Conservation (phyloP, 2,888 invertebrate species). For the Laspeyria flexula region DNA sequence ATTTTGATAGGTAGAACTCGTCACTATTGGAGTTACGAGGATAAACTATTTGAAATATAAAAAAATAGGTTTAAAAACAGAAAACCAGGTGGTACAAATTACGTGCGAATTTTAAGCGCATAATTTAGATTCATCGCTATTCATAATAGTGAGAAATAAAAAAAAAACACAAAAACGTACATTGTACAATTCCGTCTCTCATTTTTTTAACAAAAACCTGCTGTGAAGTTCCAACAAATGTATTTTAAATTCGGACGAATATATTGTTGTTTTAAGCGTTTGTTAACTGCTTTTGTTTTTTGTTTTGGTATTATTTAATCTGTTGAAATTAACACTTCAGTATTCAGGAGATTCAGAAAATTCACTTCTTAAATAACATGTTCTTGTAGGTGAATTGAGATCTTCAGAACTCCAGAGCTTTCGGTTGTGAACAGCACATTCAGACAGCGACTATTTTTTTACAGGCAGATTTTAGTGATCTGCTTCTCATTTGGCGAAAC, state of each 20-base stretch:
- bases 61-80: background rate
- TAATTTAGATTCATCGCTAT: background rate
- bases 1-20: no score
- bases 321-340: background rate
- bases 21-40: no score
- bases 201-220: constrained; percentile 1
- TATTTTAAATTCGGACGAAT: background rate
- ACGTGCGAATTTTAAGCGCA: background rate
- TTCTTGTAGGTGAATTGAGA: no score
- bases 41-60: no score
- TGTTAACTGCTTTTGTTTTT: background rate
- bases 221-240: background rate
- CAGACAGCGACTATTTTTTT: no score
- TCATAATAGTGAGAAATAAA: constrained; percentile 1
- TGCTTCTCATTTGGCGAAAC: no score
- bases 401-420: no score
- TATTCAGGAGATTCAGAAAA: no score
- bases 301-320: background rate
- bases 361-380: no score
- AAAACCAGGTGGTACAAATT: no score
- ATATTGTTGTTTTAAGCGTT: background rate
- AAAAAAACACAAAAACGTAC: constrained; percentile 2
- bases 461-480: no score
- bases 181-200: background rate
- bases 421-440: no score